Base-by-base conservation (phyloP, 2,797 vertebrate genomes). In the Australoheros facetus region DNA sequence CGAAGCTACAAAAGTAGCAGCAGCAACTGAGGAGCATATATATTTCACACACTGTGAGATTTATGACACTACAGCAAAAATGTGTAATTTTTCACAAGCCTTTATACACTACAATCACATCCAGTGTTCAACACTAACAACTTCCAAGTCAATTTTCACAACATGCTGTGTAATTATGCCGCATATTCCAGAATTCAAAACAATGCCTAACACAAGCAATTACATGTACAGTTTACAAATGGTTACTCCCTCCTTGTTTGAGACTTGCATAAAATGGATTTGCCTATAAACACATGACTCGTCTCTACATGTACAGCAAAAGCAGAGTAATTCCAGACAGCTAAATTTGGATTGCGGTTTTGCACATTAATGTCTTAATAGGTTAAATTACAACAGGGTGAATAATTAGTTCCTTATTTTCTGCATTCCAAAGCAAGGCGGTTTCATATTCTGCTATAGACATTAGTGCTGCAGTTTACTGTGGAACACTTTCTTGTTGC, bases 1-100 rank as follows among this genome's bases (percentile, higher is more conserved):
- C 84, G 72, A 90, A 89, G 75, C 83, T 71, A 60, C 62, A 9
- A 78, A 85, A 79, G 78, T 57, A 59, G 73, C 75, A 77, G 80
- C 69, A 32, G 75, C 51, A 70, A 82, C 78, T 62, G 17, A 45
- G 42, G 82, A 6, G 73, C 48, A 72, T 85, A 91, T 54, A 55
- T 57, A 71, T 85, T 84, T 87, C 83, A 75, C 87, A 86, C 81
- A 32, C 54, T 64, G 85, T 80, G 59, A 3, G 26, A 55, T 48
- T 3, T 17, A 71, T 71, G 77, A 54, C 26, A 21, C 48, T 13
- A 11, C 72, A 58, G 70, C 10, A 58, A 59, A 26, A 26, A 26
- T 48, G 6, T 6, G 42, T 69, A 6, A 51, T n/a, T 69, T 66
- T 69, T 69, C 16, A 51, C 26, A 69, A 30, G 10, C 17, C 19